These are phyloP conservation scores for Saguinus imperator DNA, from an alignment of 2,113 vertebrate genomes.

Conservation along the genomic window DNA sequence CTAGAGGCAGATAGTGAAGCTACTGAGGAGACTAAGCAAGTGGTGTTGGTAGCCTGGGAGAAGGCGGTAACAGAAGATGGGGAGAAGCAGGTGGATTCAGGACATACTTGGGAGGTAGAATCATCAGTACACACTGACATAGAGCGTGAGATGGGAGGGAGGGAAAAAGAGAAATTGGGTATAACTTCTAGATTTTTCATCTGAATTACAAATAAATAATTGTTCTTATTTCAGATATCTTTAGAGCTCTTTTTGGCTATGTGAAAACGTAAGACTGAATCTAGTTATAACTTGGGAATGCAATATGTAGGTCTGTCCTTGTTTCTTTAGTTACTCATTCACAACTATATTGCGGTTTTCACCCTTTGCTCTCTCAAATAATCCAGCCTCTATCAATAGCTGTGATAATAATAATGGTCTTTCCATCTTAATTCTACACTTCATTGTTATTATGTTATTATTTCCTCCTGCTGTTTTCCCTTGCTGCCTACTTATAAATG, in stretches of 20 bases:
- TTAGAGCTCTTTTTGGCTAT: background rate
- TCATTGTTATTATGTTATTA: slow-evolving; percentile 35
- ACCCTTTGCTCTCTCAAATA: background rate
- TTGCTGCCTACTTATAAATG: slow-evolving; percentile 34
- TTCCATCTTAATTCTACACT: slow-evolving; percentile 29
- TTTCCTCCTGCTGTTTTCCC: slow-evolving; percentile 22
- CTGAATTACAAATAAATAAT: slow-evolving; percentile 20
- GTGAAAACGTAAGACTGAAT: background rate
- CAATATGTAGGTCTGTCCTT: background rate
- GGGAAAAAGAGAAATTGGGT: background rate
- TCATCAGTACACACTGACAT: background rate
- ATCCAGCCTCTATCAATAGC: background rate
- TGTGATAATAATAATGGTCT: background rate
- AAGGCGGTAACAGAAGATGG: background rate
- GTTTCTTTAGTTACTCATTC: background rate
- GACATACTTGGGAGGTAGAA: background rate
- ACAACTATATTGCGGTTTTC: slow-evolving; percentile 20
- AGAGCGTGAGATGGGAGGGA: background rate
- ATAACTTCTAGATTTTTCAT: background rate
- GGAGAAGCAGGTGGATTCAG: background rate
- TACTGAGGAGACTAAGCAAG: background rate
- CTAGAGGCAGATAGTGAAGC: background rate
- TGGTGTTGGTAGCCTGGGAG: background rate
- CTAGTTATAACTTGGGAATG: background rate
- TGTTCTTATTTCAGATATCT: background rate